phyloP scores from a whole-genome alignment of 2,113 vertebrate species.

The Oreochromis aureus region DNA sequence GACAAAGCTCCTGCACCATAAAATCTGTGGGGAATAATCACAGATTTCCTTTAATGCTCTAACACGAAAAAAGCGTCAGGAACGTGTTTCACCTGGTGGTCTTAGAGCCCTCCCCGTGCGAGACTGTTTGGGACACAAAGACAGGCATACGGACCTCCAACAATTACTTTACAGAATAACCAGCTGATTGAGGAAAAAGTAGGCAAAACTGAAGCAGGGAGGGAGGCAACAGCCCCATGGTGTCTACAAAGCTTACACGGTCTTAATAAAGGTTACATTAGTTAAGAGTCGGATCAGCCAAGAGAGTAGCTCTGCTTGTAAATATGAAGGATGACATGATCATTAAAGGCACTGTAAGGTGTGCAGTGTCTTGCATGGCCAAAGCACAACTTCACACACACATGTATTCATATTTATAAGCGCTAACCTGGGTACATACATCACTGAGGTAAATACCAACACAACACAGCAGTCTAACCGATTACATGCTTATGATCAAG shows the following conservation, averaged over 20 bases:
- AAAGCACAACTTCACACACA: not conserved
- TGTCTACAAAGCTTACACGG: no score
- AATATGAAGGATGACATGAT: not conserved
- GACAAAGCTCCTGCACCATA: not conserved
- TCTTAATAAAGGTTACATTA: not conserved
- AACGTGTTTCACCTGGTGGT: not conserved
- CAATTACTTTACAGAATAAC: not conserved
- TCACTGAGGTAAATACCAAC: not conserved
- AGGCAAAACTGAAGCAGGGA: not conserved
- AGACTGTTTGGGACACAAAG: not conserved
- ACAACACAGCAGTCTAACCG: not conserved
- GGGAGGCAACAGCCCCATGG: accelerated
- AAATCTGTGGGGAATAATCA: not conserved
- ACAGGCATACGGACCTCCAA: not conserved
- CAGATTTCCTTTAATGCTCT: not conserved
- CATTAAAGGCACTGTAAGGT: not conserved
- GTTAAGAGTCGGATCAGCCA: not conserved
- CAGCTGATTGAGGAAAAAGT: not conserved
- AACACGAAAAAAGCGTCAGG: not conserved
- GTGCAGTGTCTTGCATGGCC: not conserved
- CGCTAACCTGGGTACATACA: not conserved
- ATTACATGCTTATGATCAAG: not conserved
- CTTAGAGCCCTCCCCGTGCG: not conserved
- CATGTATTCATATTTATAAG: not conserved
- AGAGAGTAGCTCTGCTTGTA: not conserved